These are phyloP conservation scores for Fragum sueziense DNA, from an alignment of 2,888 invertebrate species.

Conservation along the genomic window DNA sequence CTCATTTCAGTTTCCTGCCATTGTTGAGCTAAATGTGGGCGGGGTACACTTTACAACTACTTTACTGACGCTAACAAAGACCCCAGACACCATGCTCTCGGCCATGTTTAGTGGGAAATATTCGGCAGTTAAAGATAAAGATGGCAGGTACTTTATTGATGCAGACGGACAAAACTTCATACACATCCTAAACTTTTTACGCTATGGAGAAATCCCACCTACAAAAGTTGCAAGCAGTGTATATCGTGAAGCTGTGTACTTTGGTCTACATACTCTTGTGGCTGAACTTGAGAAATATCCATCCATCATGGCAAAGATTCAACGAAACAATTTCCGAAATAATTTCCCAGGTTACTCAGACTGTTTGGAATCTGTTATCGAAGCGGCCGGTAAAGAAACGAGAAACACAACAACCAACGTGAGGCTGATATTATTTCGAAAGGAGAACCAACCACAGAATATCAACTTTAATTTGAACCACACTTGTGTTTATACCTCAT, in stretches of 20 bases:
- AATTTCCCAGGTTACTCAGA: constrained; percentile 67
- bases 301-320: constrained; percentile 64
- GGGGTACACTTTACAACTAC: constrained; percentile 75
- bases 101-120: constrained; percentile 80
- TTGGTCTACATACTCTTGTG: constrained; percentile 72
- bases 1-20: constrained; percentile 69
- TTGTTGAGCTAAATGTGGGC: constrained; percentile 79
- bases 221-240: constrained; percentile 64
- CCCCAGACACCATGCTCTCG: constrained; percentile 75
- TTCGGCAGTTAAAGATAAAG: constrained; percentile 68
- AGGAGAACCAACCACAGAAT: constrained; percentile 48
- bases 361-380: constrained; percentile 61
- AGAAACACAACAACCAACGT: constrained; percentile 55
- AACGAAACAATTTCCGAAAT: constrained; percentile 64
- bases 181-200: constrained; percentile 75
- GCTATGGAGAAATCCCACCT: constrained; percentile 76
- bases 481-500: constrained; percentile 52
- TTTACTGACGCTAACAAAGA: constrained; percentile 73
- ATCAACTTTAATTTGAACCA: constrained; percentile 61
- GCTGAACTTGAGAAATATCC: constrained; percentile 72
- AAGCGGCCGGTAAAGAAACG: constrained; percentile 43
- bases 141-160: constrained; percentile 79
- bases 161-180: constrained; percentile 75
- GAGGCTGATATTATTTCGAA: constrained; percentile 50
- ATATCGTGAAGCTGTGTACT: constrained; percentile 77